Evolutionary conservation across 2,113 vertebrate genomes (phyloP).

Genomic region (Gadus macrocephalus): DNA sequence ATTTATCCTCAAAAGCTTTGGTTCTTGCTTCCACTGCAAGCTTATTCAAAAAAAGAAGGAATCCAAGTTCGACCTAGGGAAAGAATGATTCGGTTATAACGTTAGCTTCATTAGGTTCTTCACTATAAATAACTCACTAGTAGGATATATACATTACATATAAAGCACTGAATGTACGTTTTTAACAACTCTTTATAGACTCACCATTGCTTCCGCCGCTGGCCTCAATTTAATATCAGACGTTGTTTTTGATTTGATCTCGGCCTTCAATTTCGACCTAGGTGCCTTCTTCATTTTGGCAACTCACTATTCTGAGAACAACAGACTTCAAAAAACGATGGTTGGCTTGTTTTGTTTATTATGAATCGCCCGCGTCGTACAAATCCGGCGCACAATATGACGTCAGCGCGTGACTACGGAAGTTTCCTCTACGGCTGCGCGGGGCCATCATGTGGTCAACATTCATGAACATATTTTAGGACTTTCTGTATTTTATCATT

Average conservation of each 20-base stretch:
- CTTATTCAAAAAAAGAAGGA: constrained; percentile 60
- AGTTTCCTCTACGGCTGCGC: background rate
- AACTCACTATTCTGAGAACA: background rate
- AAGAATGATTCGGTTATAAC: background rate
- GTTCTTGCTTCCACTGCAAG: constrained; percentile 66
- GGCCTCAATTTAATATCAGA: constrained; percentile 30
- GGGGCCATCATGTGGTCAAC: background rate
- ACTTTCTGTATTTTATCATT: background rate
- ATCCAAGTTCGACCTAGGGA: constrained; percentile 60
- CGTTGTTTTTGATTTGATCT: constrained; percentile 43
- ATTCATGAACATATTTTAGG: background rate
- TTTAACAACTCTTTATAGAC: background rate
- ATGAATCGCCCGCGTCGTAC: constrained; percentile 50
- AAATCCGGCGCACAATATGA: constrained; percentile 24
- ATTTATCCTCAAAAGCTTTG: constrained; percentile 69
- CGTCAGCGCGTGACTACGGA: background rate
- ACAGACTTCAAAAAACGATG: background rate
- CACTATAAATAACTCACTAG: no score
- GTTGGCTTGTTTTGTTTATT: constrained; percentile 19
- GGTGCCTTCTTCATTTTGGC: constrained; percentile 40
- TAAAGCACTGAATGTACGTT: background rate
- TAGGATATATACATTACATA: no score
- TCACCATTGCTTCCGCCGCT: constrained; percentile 59
- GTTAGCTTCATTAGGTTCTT: background rate
- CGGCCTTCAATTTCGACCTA: constrained; percentile 38